phyloP scores from a whole-genome alignment of 2,888 invertebrate species.

The Agonopterix heracliana region DNA sequence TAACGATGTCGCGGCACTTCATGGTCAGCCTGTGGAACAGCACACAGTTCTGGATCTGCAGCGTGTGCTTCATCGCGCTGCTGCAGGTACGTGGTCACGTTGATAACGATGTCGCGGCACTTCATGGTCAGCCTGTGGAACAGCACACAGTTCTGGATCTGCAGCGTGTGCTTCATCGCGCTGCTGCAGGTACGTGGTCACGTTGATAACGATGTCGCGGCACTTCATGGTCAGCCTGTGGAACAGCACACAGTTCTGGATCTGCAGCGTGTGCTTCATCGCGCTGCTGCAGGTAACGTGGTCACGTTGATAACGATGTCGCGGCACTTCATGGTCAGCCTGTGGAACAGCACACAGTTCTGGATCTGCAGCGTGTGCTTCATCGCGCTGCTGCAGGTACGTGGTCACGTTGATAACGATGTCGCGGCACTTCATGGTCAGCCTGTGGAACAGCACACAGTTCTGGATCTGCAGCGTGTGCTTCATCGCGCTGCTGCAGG shows the following conservation, averaged over 20 bases:
- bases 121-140: slow-evolving; percentile 86
- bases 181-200: no score
- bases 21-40: slow-evolving; percentile 84
- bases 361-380: slow-evolving; percentile 87
- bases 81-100: no score
- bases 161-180: slow-evolving; percentile 82
- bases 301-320: slow-evolving; percentile 91
- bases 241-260: slow-evolving; percentile 89
- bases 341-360: slow-evolving; percentile 88
- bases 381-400: no score
- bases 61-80: slow-evolving; percentile 82
- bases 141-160: slow-evolving; percentile 88
- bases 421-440: slow-evolving; percentile 87
- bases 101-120: slow-evolving; percentile 91
- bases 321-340: slow-evolving; percentile 84
- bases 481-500: slow-evolving; percentile 81
- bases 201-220: slow-evolving; percentile 89
- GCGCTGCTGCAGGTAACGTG: slow-evolving; percentile 77
- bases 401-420: slow-evolving; percentile 90
- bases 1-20: slow-evolving; percentile 90
- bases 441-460: slow-evolving; percentile 86
- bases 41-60: slow-evolving; percentile 90
- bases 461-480: slow-evolving; percentile 88
- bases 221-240: slow-evolving; percentile 86
- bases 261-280: slow-evolving; percentile 84